Percentiles rank a stretch among this genome's conserved stretches.
These are phyloP conservation scores for Harpegnathos saltator DNA, from an alignment of 1,140 invertebrate species.

Conservation along the genomic window DNA sequence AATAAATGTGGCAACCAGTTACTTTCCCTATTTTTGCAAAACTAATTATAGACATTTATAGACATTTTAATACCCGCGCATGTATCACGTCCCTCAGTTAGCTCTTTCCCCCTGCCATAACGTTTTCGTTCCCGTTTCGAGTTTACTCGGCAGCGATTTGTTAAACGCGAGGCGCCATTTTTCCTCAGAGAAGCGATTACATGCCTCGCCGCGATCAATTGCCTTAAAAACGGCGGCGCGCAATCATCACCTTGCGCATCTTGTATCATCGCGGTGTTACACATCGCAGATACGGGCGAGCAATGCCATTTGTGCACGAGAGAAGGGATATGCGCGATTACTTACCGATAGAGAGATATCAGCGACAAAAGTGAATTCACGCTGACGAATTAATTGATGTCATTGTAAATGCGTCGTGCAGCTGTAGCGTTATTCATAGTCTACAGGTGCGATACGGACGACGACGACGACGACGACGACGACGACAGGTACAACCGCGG, in stretches of 20 bases:
- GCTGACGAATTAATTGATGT: conserved; percentile 24
- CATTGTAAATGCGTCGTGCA: neutral
- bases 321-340: conserved; percentile 1
- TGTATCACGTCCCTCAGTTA: too few relatives aligned
- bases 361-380: neutral
- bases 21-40: too few relatives aligned
- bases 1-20: too few relatives aligned
- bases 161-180: neutral
- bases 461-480: conserved; percentile 43
- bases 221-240: neutral
- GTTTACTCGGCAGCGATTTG: too few relatives aligned
- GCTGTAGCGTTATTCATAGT: conserved; percentile 57
- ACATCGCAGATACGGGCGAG: neutral
- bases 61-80: too few relatives aligned
- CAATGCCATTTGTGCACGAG: neutral
- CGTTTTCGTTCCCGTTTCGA: too few relatives aligned
- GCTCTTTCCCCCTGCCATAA: too few relatives aligned
- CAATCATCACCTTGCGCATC: conserved; percentile 11
- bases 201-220: neutral
- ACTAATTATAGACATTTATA: too few relatives aligned
- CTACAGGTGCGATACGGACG: conserved; percentile 41
- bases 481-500: conserved; percentile 48
- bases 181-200: neutral
- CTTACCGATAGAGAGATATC: conserved; percentile 33
- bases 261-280: neutral